Percentiles rank a stretch among this genome's conserved stretches.
Evolutionary conservation across 2,113 vertebrate genomes (phyloP).

Genomic region (Ariopsis seemanni): DNA sequence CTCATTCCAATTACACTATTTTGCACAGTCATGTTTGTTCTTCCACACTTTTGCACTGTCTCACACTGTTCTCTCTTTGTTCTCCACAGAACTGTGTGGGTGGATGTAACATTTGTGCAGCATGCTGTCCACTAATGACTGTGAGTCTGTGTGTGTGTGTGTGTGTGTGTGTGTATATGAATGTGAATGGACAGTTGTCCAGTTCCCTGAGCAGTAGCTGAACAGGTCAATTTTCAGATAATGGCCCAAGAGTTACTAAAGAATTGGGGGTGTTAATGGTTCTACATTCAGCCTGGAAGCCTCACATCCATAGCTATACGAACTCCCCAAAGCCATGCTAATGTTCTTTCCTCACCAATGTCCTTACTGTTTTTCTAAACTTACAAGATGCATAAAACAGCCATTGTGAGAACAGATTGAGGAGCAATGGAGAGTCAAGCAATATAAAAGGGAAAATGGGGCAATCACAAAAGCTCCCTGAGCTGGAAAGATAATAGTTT

Average conservation of each 20-base stretch:
- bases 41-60: conserved; percentile 31
- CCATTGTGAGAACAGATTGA: conserved; percentile 29
- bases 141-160: conserved; percentile 12
- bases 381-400: conserved; percentile 7
- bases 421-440: conserved; percentile 12
- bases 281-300: conserved; percentile 43
- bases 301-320: conserved; percentile 34
- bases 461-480: conserved; percentile 17
- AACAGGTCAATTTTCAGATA: conserved; percentile 44
- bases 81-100: conserved; percentile 42
- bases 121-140: conserved; percentile 50
- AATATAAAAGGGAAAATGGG: conserved; percentile 28
- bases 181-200: conserved; percentile 44
- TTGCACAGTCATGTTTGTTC: conserved; percentile 32
- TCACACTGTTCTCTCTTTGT: conserved; percentile 38
- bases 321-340: conserved; percentile 41
- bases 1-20: neutral
- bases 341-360: conserved; percentile 29
- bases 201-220: conserved; percentile 10
- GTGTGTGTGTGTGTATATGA: conserved; percentile 19
- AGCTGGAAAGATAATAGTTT: conserved; percentile 27
- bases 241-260: conserved; percentile 30
- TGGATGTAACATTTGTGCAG: conserved; percentile 41
- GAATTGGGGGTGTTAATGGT: conserved; percentile 33
- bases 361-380: neutral